Evolutionary conservation across 1,140 invertebrate species (phyloP).

Genomic region (Bombus confusus): DNA sequence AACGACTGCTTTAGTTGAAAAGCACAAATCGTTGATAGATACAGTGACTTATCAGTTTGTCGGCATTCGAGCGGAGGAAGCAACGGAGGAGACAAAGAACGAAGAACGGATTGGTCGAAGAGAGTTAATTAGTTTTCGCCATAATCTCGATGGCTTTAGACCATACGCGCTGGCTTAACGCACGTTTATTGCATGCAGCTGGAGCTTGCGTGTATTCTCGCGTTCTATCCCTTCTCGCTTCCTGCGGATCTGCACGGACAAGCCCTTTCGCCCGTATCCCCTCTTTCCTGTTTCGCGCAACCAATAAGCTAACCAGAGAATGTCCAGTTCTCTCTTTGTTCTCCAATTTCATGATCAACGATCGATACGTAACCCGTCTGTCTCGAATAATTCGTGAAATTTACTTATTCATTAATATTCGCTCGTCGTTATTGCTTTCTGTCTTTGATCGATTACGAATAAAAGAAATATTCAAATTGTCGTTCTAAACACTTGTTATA

Average conservation of each 20-base stretch:
- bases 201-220: constrained; percentile 54
- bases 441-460: no score
- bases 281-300: neutral
- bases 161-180: constrained; percentile 64
- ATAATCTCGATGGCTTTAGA: constrained; percentile 64
- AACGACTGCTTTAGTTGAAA: neutral
- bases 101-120: constrained; percentile 14
- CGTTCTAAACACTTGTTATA: no score
- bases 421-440: no score
- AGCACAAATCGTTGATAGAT: neutral
- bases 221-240: constrained; percentile 35
- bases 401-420: neutral
- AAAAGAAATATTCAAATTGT: no score
- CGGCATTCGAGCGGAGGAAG: neutral
- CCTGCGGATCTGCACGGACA: constrained; percentile 19
- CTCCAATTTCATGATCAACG: constrained; percentile 41
- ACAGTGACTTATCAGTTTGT: neutral
- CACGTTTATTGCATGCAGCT: constrained; percentile 67
- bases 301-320: constrained; percentile 29
- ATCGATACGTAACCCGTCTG: constrained; percentile 46
- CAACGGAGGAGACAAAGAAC: neutral
- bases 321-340: constrained; percentile 29
- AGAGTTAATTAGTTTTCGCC: constrained; percentile 62
- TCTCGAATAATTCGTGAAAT: constrained; percentile 14
- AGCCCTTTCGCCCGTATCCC: neutral